Evolutionary conservation across 2,888 invertebrate genomes (phyloP), one percentile per base, ranked within the genome.

Genomic region (Acleris emargana): DNA sequence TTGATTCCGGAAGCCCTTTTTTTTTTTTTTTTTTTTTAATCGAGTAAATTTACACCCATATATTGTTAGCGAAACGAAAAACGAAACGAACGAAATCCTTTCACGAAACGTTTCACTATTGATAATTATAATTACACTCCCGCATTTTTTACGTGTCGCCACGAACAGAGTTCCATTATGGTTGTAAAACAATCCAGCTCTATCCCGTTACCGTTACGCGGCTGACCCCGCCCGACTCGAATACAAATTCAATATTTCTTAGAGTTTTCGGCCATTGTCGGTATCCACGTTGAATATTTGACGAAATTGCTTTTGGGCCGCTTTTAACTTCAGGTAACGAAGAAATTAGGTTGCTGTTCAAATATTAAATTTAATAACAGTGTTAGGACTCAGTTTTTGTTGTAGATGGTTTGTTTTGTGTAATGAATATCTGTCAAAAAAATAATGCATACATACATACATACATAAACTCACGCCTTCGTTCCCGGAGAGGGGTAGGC

Each of bases 181-280:
- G 32, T 16, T 55, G 45, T 62, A 62, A 52, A 58, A 58, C 45
- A 62, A 52, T 54, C 22, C 43, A 42, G 54, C 47, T 50, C 68
- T 59, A 62, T 51, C 50, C 43, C 20, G 58, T 58, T 28, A 68
- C 73, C 72, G 74, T 71, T 74, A 70, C 58, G 32, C 58, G 13
- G 62, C 58, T 59, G 67, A 68, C 67, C 60, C 32, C 52, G 54
- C 60, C 57, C 22, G 52, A 18, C 57, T 47, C 67, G 73, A 71
- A 74, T 74, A 72, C 72, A 69, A 67, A 72, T 72, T 47, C 62
- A 60, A 59, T 60, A 68, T 62, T 49, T 67, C 60, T 70, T 53
- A 47, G 38, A n/a, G 17, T 53, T 64, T 64, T 64, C 42, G 64
- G 38, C 22, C 61, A 66, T 66, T 66, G 60, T 66, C 59, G 16